phyloP scores from a whole-genome alignment of 2,888 invertebrate genomes.

The Phaonia tiefii region DNA sequence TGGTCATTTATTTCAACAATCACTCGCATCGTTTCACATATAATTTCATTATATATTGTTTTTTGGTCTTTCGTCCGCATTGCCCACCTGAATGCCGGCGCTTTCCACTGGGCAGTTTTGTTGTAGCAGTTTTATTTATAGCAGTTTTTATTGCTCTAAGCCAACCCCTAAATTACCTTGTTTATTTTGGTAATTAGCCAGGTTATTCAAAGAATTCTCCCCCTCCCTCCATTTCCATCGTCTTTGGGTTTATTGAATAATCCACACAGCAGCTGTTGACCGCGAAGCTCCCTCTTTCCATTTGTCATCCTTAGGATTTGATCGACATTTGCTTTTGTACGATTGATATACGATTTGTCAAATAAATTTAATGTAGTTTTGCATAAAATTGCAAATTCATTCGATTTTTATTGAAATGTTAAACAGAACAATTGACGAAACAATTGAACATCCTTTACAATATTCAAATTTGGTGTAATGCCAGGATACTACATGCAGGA shows the following conservation, averaged over 20 bases:
- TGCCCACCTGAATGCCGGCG: constrained; percentile 54
- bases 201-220: constrained; percentile 28
- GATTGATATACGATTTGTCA: constrained; percentile 72
- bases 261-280: constrained; percentile 55
- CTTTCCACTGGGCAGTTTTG: constrained; percentile 10
- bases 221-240: too few relatives aligned
- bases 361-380: constrained; percentile 72
- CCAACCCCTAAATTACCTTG: constrained; percentile 65
- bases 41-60: constrained; percentile 66
- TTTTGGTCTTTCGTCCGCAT: constrained; percentile 29
- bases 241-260: too few relatives aligned
- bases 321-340: constrained; percentile 22
- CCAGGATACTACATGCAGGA: neutral
- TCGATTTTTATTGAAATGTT: constrained; percentile 63
- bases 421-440: constrained; percentile 49
- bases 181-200: constrained; percentile 65
- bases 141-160: constrained; percentile 62
- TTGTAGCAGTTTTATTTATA: constrained; percentile 63
- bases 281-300: constrained; percentile 6
- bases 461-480: constrained; percentile 57
- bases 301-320: neutral
- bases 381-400: constrained; percentile 63
- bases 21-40: constrained; percentile 63
- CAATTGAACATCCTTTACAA: constrained; percentile 51
- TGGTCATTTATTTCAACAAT: constrained; percentile 65